Evolutionary conservation across 2,888 invertebrate species (phyloP).

Genomic region (Hemicrepidius hirtus): DNA sequence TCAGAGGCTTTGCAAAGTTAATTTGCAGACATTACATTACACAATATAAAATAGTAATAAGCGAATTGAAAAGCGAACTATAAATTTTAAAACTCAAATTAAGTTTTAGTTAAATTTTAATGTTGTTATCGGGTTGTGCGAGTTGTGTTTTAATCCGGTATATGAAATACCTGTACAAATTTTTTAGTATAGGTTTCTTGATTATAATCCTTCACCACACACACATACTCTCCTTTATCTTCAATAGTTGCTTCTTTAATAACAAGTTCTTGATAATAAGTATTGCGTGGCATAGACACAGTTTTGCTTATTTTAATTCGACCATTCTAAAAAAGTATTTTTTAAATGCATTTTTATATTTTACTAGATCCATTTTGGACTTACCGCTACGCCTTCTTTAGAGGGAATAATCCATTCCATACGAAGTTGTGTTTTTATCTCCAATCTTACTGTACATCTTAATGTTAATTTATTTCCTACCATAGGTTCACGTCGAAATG

Average conservation of each 20-base stretch:
- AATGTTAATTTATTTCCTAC: constrained; percentile 65
- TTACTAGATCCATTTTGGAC: no score
- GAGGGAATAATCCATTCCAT: constrained; percentile 67
- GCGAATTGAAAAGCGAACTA: no score
- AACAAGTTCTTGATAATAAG: constrained; percentile 51
- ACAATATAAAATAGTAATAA: no score
- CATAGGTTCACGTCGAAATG: constrained; percentile 64
- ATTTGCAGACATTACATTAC: no score
- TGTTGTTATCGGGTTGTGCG: no score
- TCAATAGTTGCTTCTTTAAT: constrained; percentile 57
- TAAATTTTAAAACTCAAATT: no score
- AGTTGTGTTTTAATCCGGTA: no score
- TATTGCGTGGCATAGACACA: not conserved
- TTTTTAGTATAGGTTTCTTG: no score
- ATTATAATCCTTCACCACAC: constrained; percentile 64
- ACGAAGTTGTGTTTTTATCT: constrained; percentile 55
- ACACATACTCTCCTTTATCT: constrained; percentile 66
- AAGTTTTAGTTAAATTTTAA: no score
- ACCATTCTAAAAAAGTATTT: constrained; percentile 13
- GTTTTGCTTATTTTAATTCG: constrained; percentile 31
- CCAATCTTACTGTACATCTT: constrained; percentile 64
- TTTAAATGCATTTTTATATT: not conserved
- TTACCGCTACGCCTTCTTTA: constrained; percentile 49
- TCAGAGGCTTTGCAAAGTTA: no score
- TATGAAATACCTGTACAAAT: no score